These are phyloP conservation scores for Sialia sialis DNA, from an alignment of 2,113 vertebrate genomes.

Conservation along the genomic window DNA sequence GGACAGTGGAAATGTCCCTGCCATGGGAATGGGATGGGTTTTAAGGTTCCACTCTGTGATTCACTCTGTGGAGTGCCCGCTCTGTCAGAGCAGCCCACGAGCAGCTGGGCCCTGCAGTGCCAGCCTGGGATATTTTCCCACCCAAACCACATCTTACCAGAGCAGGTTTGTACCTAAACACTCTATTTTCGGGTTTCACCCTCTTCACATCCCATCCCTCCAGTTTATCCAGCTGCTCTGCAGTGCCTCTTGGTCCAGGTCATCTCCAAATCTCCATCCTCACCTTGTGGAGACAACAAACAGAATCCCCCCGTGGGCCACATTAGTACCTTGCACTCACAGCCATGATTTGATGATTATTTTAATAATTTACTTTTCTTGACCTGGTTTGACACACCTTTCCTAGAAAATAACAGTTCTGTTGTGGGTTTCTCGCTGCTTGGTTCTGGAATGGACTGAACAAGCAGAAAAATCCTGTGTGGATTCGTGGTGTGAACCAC, in stretches of 20 bases:
- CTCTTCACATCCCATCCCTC: background rate
- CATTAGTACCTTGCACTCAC: background rate
- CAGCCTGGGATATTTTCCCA: background rate
- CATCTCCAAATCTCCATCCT: background rate
- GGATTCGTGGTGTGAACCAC: rapidly evolving
- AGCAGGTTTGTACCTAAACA: too few species aligned
- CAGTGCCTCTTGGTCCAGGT: rapidly evolving
- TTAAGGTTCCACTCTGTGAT: background rate
- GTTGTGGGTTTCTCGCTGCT: rapidly evolving
- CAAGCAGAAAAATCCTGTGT: background rate
- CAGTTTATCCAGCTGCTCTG: background rate
- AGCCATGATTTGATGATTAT: background rate
- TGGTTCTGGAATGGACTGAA: background rate
- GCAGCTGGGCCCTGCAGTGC: rapidly evolving
- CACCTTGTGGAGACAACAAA: rapidly evolving
- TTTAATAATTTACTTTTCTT: background rate
- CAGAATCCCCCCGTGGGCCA: background rate
- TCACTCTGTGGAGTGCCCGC: rapidly evolving
- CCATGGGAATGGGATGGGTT: rapidly evolving
- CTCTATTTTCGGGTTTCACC: background rate
- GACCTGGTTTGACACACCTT: background rate
- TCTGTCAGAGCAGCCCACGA: rapidly evolving
- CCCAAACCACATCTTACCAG: rapidly evolving
- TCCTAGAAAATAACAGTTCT: background rate
- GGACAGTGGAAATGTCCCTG: rapidly evolving